Evolutionary conservation across 2,113 vertebrate genomes (phyloP), one percentile per base, ranked within the genome.

Genomic region (Lonchura striata): DNA sequence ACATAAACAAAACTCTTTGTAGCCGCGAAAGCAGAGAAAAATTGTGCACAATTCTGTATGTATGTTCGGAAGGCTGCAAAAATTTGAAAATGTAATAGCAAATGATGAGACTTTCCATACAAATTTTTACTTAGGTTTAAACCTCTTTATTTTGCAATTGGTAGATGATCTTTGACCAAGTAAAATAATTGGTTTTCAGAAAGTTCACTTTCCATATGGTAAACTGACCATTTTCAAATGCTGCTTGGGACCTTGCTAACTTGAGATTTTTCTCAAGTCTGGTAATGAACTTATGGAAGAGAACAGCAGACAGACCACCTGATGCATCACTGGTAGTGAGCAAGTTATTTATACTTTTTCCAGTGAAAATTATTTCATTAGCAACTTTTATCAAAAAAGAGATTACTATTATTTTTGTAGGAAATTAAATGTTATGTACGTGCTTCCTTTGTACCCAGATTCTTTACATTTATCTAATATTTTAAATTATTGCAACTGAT

Each of bases 321-420:
- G 20, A 16, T 42, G n/a, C 2, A 4, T 8, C 22, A 50, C 11
- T 46, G 10, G 22, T 24, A 46, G 13, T 24, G 5, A 76, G 16
- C 6, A 37, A 89, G 13, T 25, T 71, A 60, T 53, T 53, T 39
- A 28, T 39, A 28, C 41, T 42, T 7, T 53, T 9, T 68, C 27
- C 15, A 27, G 12, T 52, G 13, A 44, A 77, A 77, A 47, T 2
- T 18, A 69, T 72, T 84, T 46, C 6, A 10, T 65, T 83, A 60
- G 2, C 6, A 64, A 41, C 15, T 53, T 76, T 44, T 35, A 16
- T 47, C 0, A 23, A 28, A 77, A 87, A 81, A 65, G n/a, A 10
- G 0, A 2, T 8, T 7, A 5, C 0, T 66, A 14, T 53, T 77
- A 1, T 25, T 61, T 65, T 61, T 35, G 18, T 63, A 84, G 68